Conservation (phyloP, 2,113 vertebrate genomes). For the Antidorcas marsupialis region DNA sequence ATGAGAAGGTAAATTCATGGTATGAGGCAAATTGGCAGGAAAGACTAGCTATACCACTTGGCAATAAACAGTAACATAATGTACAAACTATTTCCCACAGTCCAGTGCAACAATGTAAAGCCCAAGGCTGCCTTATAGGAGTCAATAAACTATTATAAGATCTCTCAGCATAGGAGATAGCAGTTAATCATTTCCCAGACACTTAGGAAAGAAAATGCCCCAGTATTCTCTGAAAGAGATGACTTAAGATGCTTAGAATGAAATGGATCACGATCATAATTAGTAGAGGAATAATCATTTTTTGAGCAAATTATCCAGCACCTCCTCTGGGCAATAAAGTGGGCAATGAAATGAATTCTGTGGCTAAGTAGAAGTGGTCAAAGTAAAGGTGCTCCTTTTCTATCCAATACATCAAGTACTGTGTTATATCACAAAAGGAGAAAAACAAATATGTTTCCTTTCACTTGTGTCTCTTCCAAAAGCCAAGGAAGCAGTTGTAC, state of each 20-base stretch:
- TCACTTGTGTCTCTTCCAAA: neutral
- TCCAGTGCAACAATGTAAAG: neutral
- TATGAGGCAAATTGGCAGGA: neutral
- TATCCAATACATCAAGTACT: neutral
- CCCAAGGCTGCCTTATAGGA: neutral
- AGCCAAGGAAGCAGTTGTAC: neutral
- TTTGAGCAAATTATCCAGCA: neutral
- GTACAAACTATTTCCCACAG: neutral
- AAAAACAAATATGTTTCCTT: neutral
- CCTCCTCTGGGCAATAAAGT: neutral
- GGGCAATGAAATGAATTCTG: neutral
- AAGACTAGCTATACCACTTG: neutral
- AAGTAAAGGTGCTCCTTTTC: neutral
- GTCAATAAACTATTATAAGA: neutral
- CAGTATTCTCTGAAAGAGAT: neutral
- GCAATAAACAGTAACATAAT: neutral
- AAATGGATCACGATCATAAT: neutral
- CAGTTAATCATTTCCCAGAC: neutral
- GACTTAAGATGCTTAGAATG: neutral
- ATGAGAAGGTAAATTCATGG: neutral
- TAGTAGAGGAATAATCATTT: neutral
- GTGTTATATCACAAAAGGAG: neutral
- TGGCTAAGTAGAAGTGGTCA: neutral
- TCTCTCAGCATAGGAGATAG: neutral
- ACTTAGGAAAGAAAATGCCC: neutral